Base-by-base conservation (phyloP, 2,888 invertebrate genomes). In the Athripsodes cinereus region DNA sequence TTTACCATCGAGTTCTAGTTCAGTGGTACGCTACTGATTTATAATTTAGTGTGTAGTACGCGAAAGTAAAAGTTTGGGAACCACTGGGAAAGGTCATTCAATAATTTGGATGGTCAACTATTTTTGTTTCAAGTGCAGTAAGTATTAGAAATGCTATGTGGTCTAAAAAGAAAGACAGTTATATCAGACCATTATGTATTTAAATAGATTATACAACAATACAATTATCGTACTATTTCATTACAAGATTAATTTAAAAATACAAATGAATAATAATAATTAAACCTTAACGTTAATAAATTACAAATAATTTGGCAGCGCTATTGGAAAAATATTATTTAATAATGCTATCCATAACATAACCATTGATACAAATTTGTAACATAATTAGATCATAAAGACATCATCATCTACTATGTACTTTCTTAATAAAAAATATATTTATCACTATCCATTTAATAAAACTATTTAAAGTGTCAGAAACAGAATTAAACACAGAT, bases 301-400 rank as follows among this genome's bases (percentile, higher is more conserved):
- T 62, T 72, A 70, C 71, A 72, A 72, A 74, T 73, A 74, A 74
- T 79, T 79, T 79, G 79, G 79, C 79, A 78, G 78, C 79, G 69
- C 79, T 79, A 79, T 78, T 63, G 75, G 77, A 78, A 64, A 79
- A 78, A 79, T 79, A 79, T 78, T 52, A 53, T 59, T 61, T 57
- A 55, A 34, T 55, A 58, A 52, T 52, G 48, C 55, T 61, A 61
- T 53, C 56, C 55, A 57, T 62, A 62, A 63, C n/a, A n/a, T 62
- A 63, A 63, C 61, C 53, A 61, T 58, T 58, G 53, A 61, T 61
- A 61, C 57, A 56, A 53, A 56, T 62, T 58, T 55, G 54, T 63
- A 60, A 63, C 59, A 61, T 58, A 62, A 62, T 60, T 62, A 61
- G 55, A 61, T 55, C n/a, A 40, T 16, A 40, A 40, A 8, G 40